Base-by-base conservation (phyloP, 2,113 vertebrate genomes). In the Coptodon bakossiorum region DNA sequence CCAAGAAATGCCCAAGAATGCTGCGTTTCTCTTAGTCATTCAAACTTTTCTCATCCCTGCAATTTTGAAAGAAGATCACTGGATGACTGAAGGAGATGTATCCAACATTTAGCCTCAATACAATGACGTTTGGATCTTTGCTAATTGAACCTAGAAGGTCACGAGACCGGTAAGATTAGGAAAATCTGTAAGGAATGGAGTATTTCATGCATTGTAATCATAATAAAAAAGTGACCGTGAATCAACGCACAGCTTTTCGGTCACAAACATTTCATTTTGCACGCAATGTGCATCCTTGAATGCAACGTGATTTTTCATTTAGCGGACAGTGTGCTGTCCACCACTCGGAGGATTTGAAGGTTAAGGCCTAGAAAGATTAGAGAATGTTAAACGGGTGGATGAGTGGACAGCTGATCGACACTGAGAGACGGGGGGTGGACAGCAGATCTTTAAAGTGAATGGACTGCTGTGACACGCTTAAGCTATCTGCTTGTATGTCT, bases 361-460 rank as follows among this genome's bases (percentile, higher is more conserved):
- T 92, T 87, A 88, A 81, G 90, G 76, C 92, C 82, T 61, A 1
- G 40, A 22, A 53, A 89, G 95, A 96, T 96, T 95, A 95, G 61
- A 78, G 82, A 82, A 90, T 14, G 45, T 84, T 90, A 85, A 89
- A 93, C 68, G 31, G 81, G 78, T 48, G 50, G 89, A 94, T 91
- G 89, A 90, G 89, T 12, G 53, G 71, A 93, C 73, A 86, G 90
- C 91, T 90, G 90, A 90, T 81, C 22, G 7, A 45, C 59, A 24
- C 57, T 68, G 29, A 89, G 34, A 88, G 43, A 79, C 84, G 59
- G 87, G 87, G 82, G 22, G 76, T 34, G 40, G 59, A 53, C 80
- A 52, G 89, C 66, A 17, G 84, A 90, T 91, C 85, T 90, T 85
- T 73, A 38, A 90, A 92, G 91, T 87, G 89, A 91, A 88, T 40